Conservation (phyloP, 2,797 vertebrate genomes). For the Trachops cirrhosus region DNA sequence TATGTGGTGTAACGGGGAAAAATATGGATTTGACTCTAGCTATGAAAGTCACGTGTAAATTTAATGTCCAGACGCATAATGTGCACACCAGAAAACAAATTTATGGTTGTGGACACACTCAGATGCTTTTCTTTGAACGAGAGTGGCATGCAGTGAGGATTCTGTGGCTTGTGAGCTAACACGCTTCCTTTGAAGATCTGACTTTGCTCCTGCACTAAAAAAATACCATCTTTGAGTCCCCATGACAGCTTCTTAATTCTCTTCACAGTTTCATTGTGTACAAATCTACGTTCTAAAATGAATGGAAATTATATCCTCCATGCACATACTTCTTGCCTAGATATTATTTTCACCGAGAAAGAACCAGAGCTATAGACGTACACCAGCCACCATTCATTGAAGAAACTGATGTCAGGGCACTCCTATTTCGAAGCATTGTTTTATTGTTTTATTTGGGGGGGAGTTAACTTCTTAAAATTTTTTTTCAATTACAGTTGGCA, state of each 20-base stretch:
- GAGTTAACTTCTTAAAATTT: neutral
- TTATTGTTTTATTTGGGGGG: neutral
- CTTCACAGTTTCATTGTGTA: neutral
- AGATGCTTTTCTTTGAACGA: slow-evolving; percentile 47
- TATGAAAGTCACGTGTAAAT: slow-evolving; percentile 54
- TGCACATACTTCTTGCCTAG: neutral
- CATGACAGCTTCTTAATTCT: neutral
- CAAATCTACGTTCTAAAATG: neutral
- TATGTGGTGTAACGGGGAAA: slow-evolving; percentile 40
- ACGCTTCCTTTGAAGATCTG: slow-evolving; percentile 32
- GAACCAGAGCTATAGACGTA: neutral
- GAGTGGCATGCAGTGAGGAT: neutral
- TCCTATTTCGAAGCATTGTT: neutral
- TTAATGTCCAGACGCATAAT: slow-evolving; percentile 56
- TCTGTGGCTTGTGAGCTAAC: neutral
- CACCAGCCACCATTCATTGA: neutral
- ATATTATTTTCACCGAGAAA: slow-evolving; percentile 19
- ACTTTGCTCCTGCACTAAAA: neutral
- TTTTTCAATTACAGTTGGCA: neutral
- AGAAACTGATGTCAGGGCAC: neutral
- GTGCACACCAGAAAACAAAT: slow-evolving; percentile 30
- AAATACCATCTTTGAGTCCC: neutral
- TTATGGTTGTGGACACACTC: slow-evolving; percentile 45
- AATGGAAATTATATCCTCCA: neutral
- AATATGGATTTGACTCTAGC: slow-evolving; percentile 48